Conservation (phyloP, 1,140 invertebrate genomes). For the Panagrolaimus sp. region DNA sequence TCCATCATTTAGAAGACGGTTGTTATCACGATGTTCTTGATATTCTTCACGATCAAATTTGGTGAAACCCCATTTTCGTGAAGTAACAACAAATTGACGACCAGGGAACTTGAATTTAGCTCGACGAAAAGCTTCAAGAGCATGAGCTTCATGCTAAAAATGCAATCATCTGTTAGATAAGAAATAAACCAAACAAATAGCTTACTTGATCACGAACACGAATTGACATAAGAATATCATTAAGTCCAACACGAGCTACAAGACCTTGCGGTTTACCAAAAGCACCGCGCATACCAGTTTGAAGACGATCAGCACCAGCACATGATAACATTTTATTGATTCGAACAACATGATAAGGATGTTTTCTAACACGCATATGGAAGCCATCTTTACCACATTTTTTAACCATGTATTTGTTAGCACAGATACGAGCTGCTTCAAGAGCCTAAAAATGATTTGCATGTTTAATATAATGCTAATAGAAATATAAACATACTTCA, state of each 20-base stretch:
- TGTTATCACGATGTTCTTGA: constrained; percentile 73
- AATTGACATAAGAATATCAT: constrained; percentile 95
- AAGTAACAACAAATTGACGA: not conserved
- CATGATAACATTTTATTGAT: constrained; percentile 99
- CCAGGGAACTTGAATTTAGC: constrained; percentile 99
- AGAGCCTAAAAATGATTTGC: constrained; percentile 64
- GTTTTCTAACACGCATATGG: constrained; percentile 70
- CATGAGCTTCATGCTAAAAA: constrained; percentile 74
- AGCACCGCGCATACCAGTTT: no score
- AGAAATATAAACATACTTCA: constrained; percentile 64
- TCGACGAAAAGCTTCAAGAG: constrained; percentile 86
- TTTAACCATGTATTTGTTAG: constrained; percentile 52
- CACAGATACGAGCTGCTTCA: constrained; percentile 65
- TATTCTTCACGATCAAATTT: constrained; percentile 70
- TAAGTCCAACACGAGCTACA: constrained; percentile 88
- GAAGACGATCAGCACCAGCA: constrained; percentile 85
- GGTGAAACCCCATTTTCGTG: no score
- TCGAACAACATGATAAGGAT: constrained; percentile 73
- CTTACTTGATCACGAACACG: constrained; percentile 74
- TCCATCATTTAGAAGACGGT: constrained; percentile 78
- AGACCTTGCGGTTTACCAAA: no score
- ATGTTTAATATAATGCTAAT: no score
- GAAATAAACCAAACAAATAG: no score
- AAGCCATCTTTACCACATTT: constrained; percentile 96
- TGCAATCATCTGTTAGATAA: no score